Conservation (phyloP, 1,140 invertebrate genomes). For the Nymphalis io region DNA sequence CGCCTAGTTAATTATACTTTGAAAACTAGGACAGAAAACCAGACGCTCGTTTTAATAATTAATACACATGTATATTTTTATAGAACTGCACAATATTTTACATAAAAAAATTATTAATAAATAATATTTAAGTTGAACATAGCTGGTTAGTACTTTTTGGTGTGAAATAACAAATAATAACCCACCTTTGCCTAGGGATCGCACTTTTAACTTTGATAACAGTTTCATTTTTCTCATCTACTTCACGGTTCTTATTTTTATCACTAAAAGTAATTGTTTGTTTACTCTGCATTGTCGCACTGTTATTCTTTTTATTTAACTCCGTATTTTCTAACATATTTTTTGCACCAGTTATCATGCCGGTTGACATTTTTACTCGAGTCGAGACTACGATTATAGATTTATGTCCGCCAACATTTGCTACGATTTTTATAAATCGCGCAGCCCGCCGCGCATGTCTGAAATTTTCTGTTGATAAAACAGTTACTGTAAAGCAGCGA, state of each 20-base stretch:
- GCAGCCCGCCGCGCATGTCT: conserved; percentile 72
- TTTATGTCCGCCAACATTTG: conserved; percentile 72
- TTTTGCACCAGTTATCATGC: conserved; percentile 50
- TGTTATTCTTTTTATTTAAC: conserved; percentile 35
- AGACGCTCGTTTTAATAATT: conserved; percentile 32
- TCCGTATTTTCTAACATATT: conserved; percentile 52
- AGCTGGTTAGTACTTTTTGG: no score
- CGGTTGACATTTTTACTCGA: conserved; percentile 67
- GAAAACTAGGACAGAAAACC: conserved; percentile 54
- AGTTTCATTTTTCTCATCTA: conserved; percentile 47
- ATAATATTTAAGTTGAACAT: no score
- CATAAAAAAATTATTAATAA: no score
- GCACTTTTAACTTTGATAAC: conserved; percentile 76
- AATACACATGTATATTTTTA: conserved; percentile 21
- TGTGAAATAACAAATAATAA: conserved; percentile 25
- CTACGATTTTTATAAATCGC: conserved; percentile 76
- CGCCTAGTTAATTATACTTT: conserved; percentile 63
- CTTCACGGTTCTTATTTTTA: conserved; percentile 57
- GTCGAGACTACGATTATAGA: conserved; percentile 72
- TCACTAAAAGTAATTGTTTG: conserved; percentile 57
- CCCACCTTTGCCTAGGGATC: conserved; percentile 69
- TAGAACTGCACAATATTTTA: no score
- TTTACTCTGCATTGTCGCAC: conserved; percentile 47
- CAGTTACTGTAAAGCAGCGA: conserved; percentile 39
- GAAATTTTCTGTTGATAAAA: conserved; percentile 55